Conservation (phyloP, 1,140 invertebrate species). For the Platorchestia sp. region DNA sequence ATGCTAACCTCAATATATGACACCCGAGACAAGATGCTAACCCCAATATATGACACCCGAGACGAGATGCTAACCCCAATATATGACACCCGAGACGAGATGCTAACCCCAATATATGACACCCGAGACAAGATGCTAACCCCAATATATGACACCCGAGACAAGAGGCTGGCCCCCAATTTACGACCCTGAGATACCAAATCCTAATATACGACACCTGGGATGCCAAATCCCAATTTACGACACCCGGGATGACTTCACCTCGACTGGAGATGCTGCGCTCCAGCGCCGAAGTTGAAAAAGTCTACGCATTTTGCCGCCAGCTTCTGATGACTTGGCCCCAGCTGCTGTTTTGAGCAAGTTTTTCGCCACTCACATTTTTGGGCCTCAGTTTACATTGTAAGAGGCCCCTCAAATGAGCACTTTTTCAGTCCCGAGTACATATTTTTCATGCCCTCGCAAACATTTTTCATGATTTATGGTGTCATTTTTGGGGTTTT, state of each 20-base stretch:
- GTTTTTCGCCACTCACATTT: not conserved
- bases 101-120: not conserved
- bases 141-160: not conserved
- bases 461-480: not conserved
- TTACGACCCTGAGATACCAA: not conserved
- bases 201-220: not conserved
- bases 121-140: not conserved
- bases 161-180: not conserved
- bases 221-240: no score
- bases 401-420: not conserved
- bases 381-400: constrained; percentile 29
- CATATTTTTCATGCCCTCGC: constrained; percentile 5
- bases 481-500: not conserved
- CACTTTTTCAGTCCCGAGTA: not conserved
- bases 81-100: not conserved
- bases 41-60: no score
- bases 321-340: not conserved
- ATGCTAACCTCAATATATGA: not conserved
- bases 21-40: not conserved
- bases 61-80: not conserved
- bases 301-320: constrained; percentile 8
- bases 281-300: not conserved
- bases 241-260: not conserved
- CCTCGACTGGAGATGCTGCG: not conserved
- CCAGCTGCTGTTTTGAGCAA: constrained; percentile 37